Percentiles rank a stretch among this genome's conserved stretches.
These are phyloP conservation scores for Acrobasis consociella DNA, from an alignment of 2,888 invertebrate species.

Conservation along the genomic window DNA sequence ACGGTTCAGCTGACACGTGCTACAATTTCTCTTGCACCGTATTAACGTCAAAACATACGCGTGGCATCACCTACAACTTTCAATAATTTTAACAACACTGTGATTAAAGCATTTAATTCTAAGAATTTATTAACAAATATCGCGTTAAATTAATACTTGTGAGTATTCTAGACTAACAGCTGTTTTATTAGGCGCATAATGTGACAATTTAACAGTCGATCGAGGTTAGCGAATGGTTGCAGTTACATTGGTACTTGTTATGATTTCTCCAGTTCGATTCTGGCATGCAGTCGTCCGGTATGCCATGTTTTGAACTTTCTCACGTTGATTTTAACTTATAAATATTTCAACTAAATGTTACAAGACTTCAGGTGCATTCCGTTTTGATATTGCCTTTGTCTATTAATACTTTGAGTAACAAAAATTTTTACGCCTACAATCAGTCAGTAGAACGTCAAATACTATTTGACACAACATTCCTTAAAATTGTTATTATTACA, in stretches of 20 bases:
- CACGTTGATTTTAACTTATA: background rate
- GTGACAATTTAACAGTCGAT: constrained; percentile 9
- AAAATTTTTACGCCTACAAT: no score
- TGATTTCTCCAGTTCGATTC: constrained; percentile 23
- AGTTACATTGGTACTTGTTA: constrained; percentile 20
- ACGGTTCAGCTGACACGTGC: background rate
- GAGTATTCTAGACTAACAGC: background rate
- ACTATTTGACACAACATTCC: no score
- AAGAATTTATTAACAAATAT: background rate
- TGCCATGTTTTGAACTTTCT: constrained; percentile 10
- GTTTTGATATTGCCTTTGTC: no score
- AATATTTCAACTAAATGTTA: background rate
- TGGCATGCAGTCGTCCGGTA: constrained; percentile 10
- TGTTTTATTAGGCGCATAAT: constrained; percentile 5
- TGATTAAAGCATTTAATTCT: constrained; percentile 11
- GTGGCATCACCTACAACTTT: background rate
- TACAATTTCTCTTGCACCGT: background rate
- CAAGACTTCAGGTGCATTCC: background rate
- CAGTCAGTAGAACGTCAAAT: no score
- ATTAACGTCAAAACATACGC: constrained; percentile 8
- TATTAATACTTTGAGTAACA: no score
- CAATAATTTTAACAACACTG: constrained; percentile 5
- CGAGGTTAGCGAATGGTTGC: constrained; percentile 21
- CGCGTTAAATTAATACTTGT: background rate
- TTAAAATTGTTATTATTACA: no score